Evolutionary conservation across 2,888 invertebrate species (phyloP).

Genomic region (Catocala fraxini): DNA sequence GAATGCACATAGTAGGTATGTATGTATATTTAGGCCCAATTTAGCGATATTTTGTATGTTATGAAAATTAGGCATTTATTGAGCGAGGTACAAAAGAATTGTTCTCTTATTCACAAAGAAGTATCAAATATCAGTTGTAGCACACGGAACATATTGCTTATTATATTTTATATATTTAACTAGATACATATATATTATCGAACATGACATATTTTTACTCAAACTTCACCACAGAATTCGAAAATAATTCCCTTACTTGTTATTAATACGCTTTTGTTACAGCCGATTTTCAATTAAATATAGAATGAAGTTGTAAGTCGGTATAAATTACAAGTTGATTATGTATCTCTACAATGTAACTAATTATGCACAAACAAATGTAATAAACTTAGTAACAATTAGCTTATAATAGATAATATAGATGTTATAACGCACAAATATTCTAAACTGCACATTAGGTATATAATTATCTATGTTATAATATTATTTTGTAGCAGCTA

Average conservation of each 20-base stretch:
- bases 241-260: constrained; percentile 10
- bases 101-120: too few species aligned
- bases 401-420: constrained; percentile 20
- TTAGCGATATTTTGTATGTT: too few species aligned
- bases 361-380: constrained; percentile 32
- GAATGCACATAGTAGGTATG: too few species aligned
- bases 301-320: constrained; percentile 50
- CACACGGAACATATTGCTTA: too few species aligned
- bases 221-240: too few species aligned
- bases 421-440: constrained; percentile 33
- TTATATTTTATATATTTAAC: too few species aligned
- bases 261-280: constrained; percentile 39
- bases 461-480: constrained; percentile 13
- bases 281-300: constrained; percentile 33
- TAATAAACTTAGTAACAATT: constrained; percentile 28
- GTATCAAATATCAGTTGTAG: too few species aligned
- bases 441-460: constrained; percentile 24
- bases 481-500: background rate
- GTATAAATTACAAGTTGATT: constrained; percentile 18
- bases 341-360: constrained; percentile 29
- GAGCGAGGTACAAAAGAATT: too few species aligned
- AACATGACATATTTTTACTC: too few species aligned
- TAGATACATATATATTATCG: too few species aligned
- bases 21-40: too few species aligned
- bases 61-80: too few species aligned